Conservation (phyloP, 2,113 vertebrate genomes). For the Gobius niger region DNA sequence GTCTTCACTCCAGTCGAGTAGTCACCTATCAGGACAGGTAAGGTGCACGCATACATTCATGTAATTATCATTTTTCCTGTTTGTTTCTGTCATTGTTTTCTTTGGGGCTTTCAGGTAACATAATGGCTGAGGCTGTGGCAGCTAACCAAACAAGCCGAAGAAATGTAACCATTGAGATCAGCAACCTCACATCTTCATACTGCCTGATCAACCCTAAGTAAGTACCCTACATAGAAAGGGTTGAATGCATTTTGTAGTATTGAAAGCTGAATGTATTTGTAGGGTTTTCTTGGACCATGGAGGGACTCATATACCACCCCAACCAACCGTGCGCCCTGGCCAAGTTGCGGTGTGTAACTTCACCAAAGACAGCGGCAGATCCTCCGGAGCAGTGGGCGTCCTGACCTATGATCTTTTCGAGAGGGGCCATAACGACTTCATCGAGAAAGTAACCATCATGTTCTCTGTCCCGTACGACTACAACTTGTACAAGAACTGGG, state of each 20-base stretch:
- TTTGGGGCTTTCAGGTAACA: not conserved
- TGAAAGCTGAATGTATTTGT: not conserved
- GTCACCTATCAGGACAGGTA: conserved; percentile 40
- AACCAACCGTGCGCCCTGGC: conserved; percentile 48
- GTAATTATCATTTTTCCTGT: not conserved
- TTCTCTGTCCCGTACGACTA: conserved; percentile 69
- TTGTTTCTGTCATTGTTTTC: not conserved
- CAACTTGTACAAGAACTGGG: conserved; percentile 65
- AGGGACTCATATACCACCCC: conserved; percentile 31
- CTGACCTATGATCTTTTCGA: conserved; percentile 68
- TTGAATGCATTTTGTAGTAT: not conserved
- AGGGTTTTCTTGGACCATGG: conserved; percentile 63
- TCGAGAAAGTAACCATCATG: conserved; percentile 60
- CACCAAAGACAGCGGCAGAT: conserved; percentile 33
- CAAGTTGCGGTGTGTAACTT: conserved; percentile 69
- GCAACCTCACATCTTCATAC: conserved; percentile 54
- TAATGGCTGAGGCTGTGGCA: conserved; percentile 60
- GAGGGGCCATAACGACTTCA: not conserved
- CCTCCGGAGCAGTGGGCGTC: conserved; percentile 64
- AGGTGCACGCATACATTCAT: not conserved
- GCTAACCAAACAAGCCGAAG: conserved; percentile 43
- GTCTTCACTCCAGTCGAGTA: not conserved
- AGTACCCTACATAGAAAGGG: not conserved
- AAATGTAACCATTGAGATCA: conserved; percentile 69
- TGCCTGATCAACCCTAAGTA: conserved; percentile 65